Evolutionary conservation across 2,888 invertebrate genomes (phyloP).

Genomic region (Zygaena filipendulae): DNA sequence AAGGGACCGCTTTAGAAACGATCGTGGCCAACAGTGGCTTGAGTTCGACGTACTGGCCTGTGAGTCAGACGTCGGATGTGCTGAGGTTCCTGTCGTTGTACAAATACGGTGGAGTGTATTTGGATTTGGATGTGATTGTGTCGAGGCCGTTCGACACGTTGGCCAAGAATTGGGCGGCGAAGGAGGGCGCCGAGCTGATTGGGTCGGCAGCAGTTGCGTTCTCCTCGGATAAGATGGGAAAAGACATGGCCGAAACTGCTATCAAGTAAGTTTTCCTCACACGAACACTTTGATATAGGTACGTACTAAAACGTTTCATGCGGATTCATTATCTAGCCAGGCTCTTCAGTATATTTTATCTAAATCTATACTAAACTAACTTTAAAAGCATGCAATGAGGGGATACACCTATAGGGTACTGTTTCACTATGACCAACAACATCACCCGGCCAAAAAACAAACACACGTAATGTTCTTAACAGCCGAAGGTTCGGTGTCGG

Average conservation of each 20-base stretch:
- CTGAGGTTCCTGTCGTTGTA: slow-evolving; percentile 74
- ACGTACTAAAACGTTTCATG: too few relatives aligned
- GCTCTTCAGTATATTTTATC: too few relatives aligned
- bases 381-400: too few relatives aligned
- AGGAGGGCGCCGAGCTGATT: slow-evolving; percentile 66
- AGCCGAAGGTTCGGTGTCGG: too few relatives aligned
- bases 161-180: slow-evolving; percentile 70
- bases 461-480: too few relatives aligned
- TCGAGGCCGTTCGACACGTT: slow-evolving; percentile 67
- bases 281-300: too few relatives aligned
- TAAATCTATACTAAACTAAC: too few relatives aligned
- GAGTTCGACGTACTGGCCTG: slow-evolving; percentile 62
- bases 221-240: slow-evolving; percentile 26
- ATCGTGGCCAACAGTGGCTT: slow-evolving; percentile 58
- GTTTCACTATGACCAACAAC: too few relatives aligned
- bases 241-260: slow-evolving; percentile 22
- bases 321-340: too few relatives aligned
- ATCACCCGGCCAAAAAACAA: too few relatives aligned
- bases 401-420: too few relatives aligned
- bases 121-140: slow-evolving; percentile 80
- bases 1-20: slow-evolving; percentile 66
- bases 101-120: slow-evolving; percentile 81
- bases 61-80: slow-evolving; percentile 73
- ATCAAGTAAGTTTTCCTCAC: slow-evolving; percentile 20
- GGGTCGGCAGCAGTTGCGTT: slow-evolving; percentile 77